phyloP scores from a whole-genome alignment of 2,797 vertebrate genomes.

The Syncerus caffer region DNA sequence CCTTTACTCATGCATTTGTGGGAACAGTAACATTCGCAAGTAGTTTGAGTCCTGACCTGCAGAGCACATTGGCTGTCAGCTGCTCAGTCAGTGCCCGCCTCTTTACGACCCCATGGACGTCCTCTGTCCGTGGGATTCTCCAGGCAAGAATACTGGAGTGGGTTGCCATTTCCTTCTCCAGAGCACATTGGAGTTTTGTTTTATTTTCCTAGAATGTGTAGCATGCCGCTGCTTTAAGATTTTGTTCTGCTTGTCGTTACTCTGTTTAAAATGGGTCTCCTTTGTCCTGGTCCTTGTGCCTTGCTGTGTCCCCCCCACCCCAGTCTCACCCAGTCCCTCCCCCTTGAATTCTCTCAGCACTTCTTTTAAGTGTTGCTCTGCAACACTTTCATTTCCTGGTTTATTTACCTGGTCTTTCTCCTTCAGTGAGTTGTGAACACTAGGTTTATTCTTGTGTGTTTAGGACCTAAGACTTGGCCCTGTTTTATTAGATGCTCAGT shows the following conservation, averaged over 20 bases:
- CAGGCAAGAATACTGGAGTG: neutral
- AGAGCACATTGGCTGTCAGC: neutral
- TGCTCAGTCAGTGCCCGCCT: fast-evolving
- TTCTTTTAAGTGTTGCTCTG: neutral
- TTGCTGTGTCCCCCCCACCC: neutral
- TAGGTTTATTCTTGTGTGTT: neutral
- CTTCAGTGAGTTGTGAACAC: neutral
- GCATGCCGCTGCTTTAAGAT: neutral
- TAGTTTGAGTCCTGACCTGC: neutral
- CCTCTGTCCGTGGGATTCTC: neutral
- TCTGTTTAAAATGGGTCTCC: neutral
- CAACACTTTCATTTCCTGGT: too few species aligned
- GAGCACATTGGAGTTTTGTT: neutral
- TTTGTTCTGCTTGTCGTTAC: neutral
- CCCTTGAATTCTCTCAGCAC: neutral
- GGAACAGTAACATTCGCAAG: neutral
- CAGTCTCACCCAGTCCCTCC: fast-evolving
- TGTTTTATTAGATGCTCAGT: neutral
- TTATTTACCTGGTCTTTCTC: neutral
- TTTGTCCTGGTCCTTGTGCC: neutral
- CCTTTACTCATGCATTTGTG: neutral
- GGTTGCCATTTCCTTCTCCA: neutral
- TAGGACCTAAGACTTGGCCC: neutral
- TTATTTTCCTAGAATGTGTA: neutral
- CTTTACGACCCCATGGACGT: neutral